These are phyloP conservation scores for Drosophila arizonae DNA, from an alignment of 1,140 invertebrate species.

Conservation along the genomic window DNA sequence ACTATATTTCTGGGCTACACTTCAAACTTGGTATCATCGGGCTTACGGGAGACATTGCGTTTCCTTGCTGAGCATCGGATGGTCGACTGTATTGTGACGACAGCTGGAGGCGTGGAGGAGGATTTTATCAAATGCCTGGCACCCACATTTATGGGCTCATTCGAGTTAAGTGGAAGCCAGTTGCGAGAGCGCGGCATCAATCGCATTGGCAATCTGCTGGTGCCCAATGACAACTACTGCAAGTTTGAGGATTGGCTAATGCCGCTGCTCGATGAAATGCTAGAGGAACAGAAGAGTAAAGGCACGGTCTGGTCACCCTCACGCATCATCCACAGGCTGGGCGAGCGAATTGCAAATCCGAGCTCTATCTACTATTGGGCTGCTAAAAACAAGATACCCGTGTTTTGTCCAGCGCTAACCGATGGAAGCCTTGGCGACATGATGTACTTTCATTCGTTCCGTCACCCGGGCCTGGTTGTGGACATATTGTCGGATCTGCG, in stretches of 20 bases:
- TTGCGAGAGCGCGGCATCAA: slow-evolving; percentile 96
- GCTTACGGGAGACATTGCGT: slow-evolving; percentile 94
- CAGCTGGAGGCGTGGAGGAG: slow-evolving; percentile 99
- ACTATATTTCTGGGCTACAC: slow-evolving; percentile 99
- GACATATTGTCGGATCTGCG: slow-evolving; percentile 97
- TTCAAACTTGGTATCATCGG: slow-evolving; percentile 98
- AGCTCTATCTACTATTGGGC: slow-evolving; percentile 99
- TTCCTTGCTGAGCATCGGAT: slow-evolving; percentile 94
- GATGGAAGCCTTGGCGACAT: slow-evolving; percentile 99
- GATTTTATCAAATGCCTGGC: slow-evolving; percentile 99
- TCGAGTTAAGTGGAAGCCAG: slow-evolving; percentile 90
- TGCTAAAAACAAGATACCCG: slow-evolving; percentile 97
- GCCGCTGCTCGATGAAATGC: slow-evolving; percentile 95
- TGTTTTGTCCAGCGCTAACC: slow-evolving; percentile 98
- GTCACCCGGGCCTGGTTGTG: slow-evolving; percentile 94
- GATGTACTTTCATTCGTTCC: slow-evolving; percentile 99
- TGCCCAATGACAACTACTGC: slow-evolving; percentile 99
- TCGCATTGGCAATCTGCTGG: slow-evolving; percentile 97
- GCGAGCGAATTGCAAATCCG: slow-evolving; percentile 95
- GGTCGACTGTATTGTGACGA: slow-evolving; percentile 98
- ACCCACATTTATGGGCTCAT: slow-evolving; percentile 92
- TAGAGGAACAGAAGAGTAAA: slow-evolving; percentile 92
- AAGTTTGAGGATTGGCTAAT: slow-evolving; percentile 99
- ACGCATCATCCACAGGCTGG: slow-evolving; percentile 91
- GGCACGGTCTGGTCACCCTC: slow-evolving; percentile 96